These are phyloP conservation scores for Coelinius sp. DNA, from an alignment of 2,888 invertebrate species.

Conservation along the genomic window DNA sequence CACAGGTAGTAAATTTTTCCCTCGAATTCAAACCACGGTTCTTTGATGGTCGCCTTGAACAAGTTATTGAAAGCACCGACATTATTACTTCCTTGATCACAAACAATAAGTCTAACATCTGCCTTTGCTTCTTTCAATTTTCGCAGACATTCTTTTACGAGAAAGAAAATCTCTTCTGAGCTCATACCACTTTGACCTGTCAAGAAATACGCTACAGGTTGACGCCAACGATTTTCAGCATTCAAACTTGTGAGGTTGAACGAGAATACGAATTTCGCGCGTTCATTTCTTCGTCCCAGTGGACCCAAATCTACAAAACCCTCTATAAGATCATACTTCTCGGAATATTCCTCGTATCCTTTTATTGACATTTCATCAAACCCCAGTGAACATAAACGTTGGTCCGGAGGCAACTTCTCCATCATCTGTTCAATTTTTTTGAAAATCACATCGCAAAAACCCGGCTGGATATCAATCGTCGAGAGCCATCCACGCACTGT, in stretches of 20 bases:
- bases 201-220: constrained; percentile 5
- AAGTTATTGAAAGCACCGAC: neutral
- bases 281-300: constrained; percentile 26
- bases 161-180: neutral
- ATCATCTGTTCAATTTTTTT: constrained; percentile 21
- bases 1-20: neutral
- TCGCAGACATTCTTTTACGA: neutral
- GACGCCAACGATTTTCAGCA: constrained; percentile 36
- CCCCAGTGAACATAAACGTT: constrained; percentile 34
- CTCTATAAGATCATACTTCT: constrained; percentile 39
- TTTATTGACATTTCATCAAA: constrained; percentile 40
- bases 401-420: neutral
- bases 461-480: constrained; percentile 37
- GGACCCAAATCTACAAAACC: constrained; percentile 39
- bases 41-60: neutral
- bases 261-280: constrained; percentile 25
- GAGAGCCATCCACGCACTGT: constrained; percentile 43
- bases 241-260: constrained; percentile 38
- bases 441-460: constrained; percentile 35
- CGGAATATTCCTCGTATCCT: constrained; percentile 23
- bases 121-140: neutral
- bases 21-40: neutral
- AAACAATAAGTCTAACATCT: neutral
- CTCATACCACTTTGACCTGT: neutral
- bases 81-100: neutral